phyloP scores from a whole-genome alignment of 2,888 invertebrate genomes.

The Lissocephala sabroskyi region DNA sequence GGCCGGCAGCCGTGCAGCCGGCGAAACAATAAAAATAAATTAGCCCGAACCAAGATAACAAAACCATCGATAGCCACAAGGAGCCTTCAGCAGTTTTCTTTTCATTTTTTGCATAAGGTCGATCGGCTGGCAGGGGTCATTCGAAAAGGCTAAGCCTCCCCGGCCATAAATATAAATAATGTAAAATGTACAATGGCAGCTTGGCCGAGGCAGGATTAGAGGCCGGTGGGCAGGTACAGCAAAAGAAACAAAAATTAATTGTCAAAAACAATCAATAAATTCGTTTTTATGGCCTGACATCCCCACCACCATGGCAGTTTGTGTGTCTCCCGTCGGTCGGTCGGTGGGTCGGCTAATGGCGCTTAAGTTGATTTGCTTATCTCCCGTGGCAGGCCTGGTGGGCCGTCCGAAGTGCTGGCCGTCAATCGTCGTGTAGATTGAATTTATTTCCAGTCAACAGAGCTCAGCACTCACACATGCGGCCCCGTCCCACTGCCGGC shows the following conservation, averaged over 20 bases:
- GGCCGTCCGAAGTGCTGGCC: not conserved
- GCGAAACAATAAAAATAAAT: constrained; percentile 28
- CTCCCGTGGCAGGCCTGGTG: constrained; percentile 7
- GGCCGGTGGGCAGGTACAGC: no score
- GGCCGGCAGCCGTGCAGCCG: constrained; percentile 15
- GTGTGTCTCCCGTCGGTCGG: no score
- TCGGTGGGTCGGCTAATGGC: constrained; percentile 40
- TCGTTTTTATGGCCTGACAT: constrained; percentile 36
- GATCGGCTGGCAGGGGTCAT: no score
- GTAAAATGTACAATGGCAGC: constrained; percentile 14
- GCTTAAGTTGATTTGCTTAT: constrained; percentile 43
- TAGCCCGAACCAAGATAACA: constrained; percentile 12
- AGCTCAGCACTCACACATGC: not conserved
- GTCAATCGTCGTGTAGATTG: not conserved
- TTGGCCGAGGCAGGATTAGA: no score
- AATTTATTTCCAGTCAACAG: not conserved
- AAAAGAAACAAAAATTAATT: constrained; percentile 37
- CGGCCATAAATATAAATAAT: no score
- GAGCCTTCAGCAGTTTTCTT: no score
- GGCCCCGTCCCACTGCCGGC: not conserved
- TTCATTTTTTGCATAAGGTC: constrained; percentile 10
- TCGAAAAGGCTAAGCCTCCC: no score
- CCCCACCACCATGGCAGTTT: no score
- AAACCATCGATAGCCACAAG: no score
- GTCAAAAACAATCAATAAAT: constrained; percentile 59